phyloP scores from a whole-genome alignment of 2,888 invertebrate genomes.

The Schizaphis graminum region DNA sequence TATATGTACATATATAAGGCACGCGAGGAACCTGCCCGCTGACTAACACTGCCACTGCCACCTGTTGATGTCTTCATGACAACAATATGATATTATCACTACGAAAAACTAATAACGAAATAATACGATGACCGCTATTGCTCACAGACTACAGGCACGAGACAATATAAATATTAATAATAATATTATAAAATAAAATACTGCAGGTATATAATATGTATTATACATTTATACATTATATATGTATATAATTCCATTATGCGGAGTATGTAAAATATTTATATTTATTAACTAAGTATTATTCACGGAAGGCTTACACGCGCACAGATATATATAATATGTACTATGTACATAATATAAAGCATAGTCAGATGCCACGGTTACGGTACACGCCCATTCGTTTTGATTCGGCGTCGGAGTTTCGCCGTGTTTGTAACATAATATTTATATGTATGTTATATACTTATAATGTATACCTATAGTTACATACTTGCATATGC shows the following conservation, averaged over 20 bases:
- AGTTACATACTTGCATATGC: background rate
- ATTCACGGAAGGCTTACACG: background rate
- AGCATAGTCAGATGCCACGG: background rate
- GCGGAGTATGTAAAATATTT: conserved; percentile 38
- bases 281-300: conserved; percentile 39
- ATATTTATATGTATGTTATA: background rate
- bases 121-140: background rate
- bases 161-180: background rate
- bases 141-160: background rate
- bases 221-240: background rate
- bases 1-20: background rate
- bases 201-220: background rate
- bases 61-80: conserved; percentile 59
- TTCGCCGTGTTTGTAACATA: background rate
- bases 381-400: conserved; percentile 62
- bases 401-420: conserved; percentile 60
- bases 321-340: background rate
- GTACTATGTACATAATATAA: background rate
- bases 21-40: background rate
- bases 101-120: conserved; percentile 46
- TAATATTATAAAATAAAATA: background rate
- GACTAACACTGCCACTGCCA: background rate
- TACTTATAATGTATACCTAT: background rate
- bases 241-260: background rate
- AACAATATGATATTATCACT: background rate